phyloP scores from a whole-genome alignment of 2,797 vertebrate species.

The Alfaro cultratus region DNA sequence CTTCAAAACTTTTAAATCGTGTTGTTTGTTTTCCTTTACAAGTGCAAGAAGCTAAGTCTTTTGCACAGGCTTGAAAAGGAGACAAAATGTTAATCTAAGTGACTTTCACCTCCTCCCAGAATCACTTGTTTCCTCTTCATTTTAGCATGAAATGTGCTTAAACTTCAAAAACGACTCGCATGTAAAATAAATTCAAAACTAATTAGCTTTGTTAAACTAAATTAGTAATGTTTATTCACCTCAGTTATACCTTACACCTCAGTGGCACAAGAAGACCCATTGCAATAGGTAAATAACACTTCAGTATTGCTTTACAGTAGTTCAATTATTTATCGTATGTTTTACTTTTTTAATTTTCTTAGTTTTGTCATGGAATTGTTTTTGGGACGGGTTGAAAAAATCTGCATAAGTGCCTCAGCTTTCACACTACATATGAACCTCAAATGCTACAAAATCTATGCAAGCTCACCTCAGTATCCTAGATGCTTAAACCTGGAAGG shows the following conservation, averaged over 20 bases:
- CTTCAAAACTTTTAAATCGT: not conserved
- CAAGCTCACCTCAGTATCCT: not conserved
- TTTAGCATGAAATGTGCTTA: not conserved
- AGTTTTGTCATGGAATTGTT: not conserved
- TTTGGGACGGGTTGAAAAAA: not conserved
- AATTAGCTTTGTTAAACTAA: not conserved
- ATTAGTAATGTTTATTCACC: not conserved
- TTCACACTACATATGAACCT: not conserved
- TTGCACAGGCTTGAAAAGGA: not conserved
- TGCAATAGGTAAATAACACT: not conserved
- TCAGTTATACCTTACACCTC: not conserved
- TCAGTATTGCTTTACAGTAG: not conserved
- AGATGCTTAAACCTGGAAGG: not conserved
- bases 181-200: not conserved
- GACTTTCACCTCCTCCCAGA: not conserved
- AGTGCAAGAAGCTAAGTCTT: not conserved
- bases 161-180: not conserved
- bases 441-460: not conserved
- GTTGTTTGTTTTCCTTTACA: not conserved
- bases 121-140: not conserved
- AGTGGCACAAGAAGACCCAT: not conserved
- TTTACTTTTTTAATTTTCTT: not conserved
- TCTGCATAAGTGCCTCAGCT: not conserved
- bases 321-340: not conserved
- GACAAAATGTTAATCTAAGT: not conserved